Evolutionary conservation across 2,888 invertebrate genomes (phyloP).

Genomic region (Heliconius hortense): DNA sequence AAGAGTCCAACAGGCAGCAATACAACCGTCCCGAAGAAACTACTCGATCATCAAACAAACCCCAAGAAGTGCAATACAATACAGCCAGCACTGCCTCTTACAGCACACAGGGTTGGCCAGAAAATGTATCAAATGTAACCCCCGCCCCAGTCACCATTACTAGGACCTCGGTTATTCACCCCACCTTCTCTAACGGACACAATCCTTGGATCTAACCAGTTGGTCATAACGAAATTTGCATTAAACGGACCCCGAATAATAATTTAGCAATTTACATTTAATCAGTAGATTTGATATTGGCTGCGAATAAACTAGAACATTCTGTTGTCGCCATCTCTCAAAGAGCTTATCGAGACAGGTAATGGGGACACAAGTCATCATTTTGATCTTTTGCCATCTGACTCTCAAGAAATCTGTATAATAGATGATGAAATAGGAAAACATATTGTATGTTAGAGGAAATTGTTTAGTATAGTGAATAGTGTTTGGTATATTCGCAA

Average conservation of each 20-base stretch:
- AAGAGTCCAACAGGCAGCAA: conserved; percentile 42
- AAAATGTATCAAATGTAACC: conserved; percentile 46
- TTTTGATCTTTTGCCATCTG: conserved; percentile 38
- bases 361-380: conserved; percentile 35
- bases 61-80: conserved; percentile 44
- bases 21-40: conserved; percentile 43
- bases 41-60: conserved; percentile 42
- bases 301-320: conserved; percentile 33
- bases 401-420: conserved; percentile 39
- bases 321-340: conserved; percentile 30
- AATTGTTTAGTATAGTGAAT: neutral
- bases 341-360: conserved; percentile 36
- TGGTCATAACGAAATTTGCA: conserved; percentile 26
- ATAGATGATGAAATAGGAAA: conserved; percentile 27
- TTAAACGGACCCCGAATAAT: conserved; percentile 48
- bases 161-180: conserved; percentile 63
- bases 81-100: conserved; percentile 41
- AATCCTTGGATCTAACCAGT: conserved; percentile 56
- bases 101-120: conserved; percentile 47
- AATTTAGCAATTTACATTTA: conserved; percentile 51
- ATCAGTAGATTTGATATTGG: conserved; percentile 30
- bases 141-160: conserved; percentile 59
- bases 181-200: conserved; percentile 55
- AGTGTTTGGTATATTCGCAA: conserved; percentile 22
- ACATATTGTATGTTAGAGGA: neutral